Evolutionary conservation across 1,140 invertebrate species (phyloP).

Genomic region (Spodoptera frugiperda): DNA sequence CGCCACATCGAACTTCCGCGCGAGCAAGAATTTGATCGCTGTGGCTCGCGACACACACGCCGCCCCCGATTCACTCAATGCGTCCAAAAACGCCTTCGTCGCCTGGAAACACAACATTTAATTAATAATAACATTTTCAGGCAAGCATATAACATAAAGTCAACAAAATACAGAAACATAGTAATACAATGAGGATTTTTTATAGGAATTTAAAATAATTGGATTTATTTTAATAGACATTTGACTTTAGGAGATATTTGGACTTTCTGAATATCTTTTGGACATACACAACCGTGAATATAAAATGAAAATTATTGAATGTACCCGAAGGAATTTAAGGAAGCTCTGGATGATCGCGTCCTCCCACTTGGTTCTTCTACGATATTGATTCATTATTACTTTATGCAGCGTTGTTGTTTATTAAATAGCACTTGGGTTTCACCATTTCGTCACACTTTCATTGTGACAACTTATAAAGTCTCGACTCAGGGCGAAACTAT

Average conservation of each 20-base stretch:
- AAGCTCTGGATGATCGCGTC: slow-evolving; percentile 55
- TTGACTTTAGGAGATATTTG: no score
- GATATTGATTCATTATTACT: slow-evolving; percentile 44
- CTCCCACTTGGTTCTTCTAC: slow-evolving; percentile 57
- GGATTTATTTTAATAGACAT: neutral
- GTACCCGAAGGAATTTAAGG: slow-evolving; percentile 65
- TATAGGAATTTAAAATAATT: neutral
- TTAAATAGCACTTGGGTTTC: slow-evolving; percentile 62
- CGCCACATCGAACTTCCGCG: slow-evolving; percentile 97
- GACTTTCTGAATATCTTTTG: no score
- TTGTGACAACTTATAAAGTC: slow-evolving; percentile 44
- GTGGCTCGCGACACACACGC: slow-evolving; percentile 89
- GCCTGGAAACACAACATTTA: slow-evolving; percentile 86
- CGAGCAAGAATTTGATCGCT: slow-evolving; percentile 97
- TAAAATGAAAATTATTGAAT: slow-evolving; percentile 41
- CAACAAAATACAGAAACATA: no score
- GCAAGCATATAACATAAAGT: no score
- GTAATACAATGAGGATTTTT: neutral
- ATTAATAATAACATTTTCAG: neutral
- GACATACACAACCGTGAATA: neutral
- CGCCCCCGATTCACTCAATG: slow-evolving; percentile 89
- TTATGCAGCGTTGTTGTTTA: slow-evolving; percentile 55
- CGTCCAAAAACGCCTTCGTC: slow-evolving; percentile 92
- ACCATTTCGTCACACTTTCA: slow-evolving; percentile 74
- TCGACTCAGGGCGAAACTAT: neutral